Base-by-base conservation (phyloP, 2,797 vertebrate species). In the Masticophis lateralis region DNA sequence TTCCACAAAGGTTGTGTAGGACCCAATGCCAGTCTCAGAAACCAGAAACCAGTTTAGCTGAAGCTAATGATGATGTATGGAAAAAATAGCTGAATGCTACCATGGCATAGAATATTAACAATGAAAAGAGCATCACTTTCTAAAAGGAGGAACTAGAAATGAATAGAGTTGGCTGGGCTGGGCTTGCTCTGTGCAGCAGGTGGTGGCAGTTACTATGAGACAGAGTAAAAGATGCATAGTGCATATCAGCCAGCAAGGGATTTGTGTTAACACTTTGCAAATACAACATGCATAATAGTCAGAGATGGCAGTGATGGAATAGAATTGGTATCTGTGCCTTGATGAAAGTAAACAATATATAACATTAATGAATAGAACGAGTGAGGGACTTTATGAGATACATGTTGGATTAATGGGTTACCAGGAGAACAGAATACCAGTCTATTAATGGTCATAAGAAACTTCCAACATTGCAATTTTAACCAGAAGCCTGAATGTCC, bases 151-250 rank as follows among this genome's bases (percentile, higher is more conserved):
- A 96, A 66, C 88, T 0, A n/a, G 25, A 0, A 91, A 87, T 94
- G 86, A 91, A 74, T 66, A 60, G 86, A 43, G n/a, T 51, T 55
- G 56, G 91, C 32, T 56, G 27, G 57, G 66, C 20, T 91, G 95
- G 57, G 47, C 37, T 25, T 63, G 16, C n/a, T 51, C 28, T 87
- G 28, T 86, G 87, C 57, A 69, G 69, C 63, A 93, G 91, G 74
- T 92, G 92, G 87, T 90, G 47, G 92, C 92, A 83, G 89, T 95
- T 96, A 60, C 90, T 95, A n/a, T 87, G 92, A 95, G 89, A 32
- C 61, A 55, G 86, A 91, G 89, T 91, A 93, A 74, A 93, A 96
- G 88, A 93, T 61, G 27, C 10, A 51, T 56, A 92, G 69, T 92
- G 94, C 69, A 86, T 92, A 91, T 95, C 0, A 0, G 28, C 69